Percentiles rank a stretch among this genome's conserved stretches.
These are phyloP conservation scores for Isaurus tuberculatus DNA, from an alignment of 92 coral and sea anemone species.

Conservation along the genomic window DNA sequence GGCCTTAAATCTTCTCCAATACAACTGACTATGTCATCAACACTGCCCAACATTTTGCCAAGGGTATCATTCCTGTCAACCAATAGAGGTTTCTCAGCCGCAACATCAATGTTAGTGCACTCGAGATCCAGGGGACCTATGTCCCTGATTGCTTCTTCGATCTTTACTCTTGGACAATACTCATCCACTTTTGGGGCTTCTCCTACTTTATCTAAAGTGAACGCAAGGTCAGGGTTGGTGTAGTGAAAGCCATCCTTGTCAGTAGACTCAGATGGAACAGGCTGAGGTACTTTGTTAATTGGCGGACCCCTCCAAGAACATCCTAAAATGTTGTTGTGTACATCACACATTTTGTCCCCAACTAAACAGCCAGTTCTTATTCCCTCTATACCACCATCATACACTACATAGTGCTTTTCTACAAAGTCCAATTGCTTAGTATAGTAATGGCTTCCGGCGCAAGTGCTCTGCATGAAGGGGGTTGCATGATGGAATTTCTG, in stretches of 20 bases:
- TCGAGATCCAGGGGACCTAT: constrained; percentile 5
- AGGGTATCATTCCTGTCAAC: constrained; percentile 52
- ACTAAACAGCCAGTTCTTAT: constrained; percentile 61
- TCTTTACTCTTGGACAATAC: constrained; percentile 39
- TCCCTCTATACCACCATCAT: constrained; percentile 42
- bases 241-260: constrained; percentile 60
- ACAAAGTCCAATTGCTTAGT: constrained; percentile 12
- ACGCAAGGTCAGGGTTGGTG: constrained; percentile 45
- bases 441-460: constrained; percentile 29
- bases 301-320: constrained; percentile 65
- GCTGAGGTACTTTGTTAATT: constrained; percentile 57
- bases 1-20: constrained; percentile 39
- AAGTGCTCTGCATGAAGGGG: constrained; percentile 46
- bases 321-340: constrained; percentile 54
- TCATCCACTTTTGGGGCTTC: constrained; percentile 55
- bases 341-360: constrained; percentile 57
- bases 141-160: constrained; percentile 20
- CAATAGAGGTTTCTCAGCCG: neutral
- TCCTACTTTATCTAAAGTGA: constrained; percentile 44
- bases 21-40: constrained; percentile 38
- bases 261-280: constrained; percentile 53
- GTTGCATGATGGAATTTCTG: constrained; percentile 52
- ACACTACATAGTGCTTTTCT: constrained; percentile 12
- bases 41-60: constrained; percentile 40
- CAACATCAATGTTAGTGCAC: constrained; percentile 24